phyloP scores from a whole-genome alignment of 2,888 invertebrate species.

The Apamea sordens region DNA sequence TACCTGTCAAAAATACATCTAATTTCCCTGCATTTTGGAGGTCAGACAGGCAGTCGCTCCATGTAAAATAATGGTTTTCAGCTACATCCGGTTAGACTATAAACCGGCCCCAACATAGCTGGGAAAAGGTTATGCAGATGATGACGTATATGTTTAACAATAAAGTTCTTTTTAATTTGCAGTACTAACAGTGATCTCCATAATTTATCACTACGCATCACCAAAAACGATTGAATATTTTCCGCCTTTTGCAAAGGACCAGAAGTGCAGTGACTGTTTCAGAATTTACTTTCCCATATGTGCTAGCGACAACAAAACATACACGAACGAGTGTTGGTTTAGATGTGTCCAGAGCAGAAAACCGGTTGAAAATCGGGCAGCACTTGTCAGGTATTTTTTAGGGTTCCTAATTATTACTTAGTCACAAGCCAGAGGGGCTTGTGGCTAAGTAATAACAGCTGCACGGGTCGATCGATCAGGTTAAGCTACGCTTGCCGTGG shows the following conservation, averaged over 20 bases:
- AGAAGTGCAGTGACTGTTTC: constrained; percentile 15
- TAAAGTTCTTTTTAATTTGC: constrained; percentile 4
- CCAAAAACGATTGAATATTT: constrained; percentile 19
- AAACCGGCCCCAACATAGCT: too few species aligned
- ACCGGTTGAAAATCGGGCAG: rapidly evolving
- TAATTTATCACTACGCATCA: not conserved
- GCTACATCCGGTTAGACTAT: too few species aligned
- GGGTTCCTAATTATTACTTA: not conserved
- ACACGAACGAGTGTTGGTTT: constrained; percentile 59
- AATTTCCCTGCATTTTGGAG: too few species aligned
- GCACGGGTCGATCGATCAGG: too few species aligned
- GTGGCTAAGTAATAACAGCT: too few species aligned
- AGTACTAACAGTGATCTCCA: constrained; percentile 17
- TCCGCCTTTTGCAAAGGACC: rapidly evolving
- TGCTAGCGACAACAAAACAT: constrained; percentile 56
- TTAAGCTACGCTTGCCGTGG: too few species aligned
- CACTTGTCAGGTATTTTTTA: constrained; percentile 34
- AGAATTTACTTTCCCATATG: constrained; percentile 63
- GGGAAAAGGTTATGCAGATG: too few species aligned
- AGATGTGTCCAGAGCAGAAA: constrained; percentile 33
- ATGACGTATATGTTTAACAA: not conserved
- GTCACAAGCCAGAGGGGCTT: not conserved
- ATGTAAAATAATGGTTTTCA: too few species aligned
- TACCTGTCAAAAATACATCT: too few species aligned
- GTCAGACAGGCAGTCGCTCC: too few species aligned